Percentiles rank a stretch among this genome's conserved stretches.
These are phyloP conservation scores for Sebastes variabilis DNA, from an alignment of 2,797 vertebrate genomes.

Conservation along the genomic window DNA sequence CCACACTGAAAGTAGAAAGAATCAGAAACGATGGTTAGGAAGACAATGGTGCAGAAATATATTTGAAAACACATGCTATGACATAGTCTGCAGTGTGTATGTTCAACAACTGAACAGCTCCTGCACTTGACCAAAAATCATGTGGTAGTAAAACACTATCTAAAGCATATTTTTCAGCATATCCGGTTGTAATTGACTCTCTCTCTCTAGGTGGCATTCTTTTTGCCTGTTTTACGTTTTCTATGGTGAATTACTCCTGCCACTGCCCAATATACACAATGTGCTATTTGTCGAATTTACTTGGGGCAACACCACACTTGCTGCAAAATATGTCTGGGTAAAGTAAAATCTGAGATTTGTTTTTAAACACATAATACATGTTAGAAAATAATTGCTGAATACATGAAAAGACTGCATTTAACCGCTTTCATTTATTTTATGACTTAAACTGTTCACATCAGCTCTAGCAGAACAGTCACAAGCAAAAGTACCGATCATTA, in stretches of 20 bases:
- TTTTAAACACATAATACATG: too few species aligned
- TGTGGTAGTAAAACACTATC: neutral
- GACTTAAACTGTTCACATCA: neutral
- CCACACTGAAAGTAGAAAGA: slow-evolving; percentile 9
- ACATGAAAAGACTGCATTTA: too few species aligned
- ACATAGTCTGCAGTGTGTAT: neutral
- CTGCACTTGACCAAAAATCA: neutral
- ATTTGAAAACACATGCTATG: neutral
- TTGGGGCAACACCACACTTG: neutral
- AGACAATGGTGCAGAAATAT: neutral
- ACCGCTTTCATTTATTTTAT: neutral
- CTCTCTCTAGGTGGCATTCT: too few species aligned
- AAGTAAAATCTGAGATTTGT: too few species aligned
- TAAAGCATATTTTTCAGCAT: neutral
- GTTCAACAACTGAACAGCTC: neutral
- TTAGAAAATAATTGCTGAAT: too few species aligned
- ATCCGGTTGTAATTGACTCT: neutral
- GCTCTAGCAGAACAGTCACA: neutral
- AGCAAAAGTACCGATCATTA: neutral
- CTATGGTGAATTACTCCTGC: neutral
- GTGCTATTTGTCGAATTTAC: neutral
- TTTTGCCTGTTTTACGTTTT: neutral
- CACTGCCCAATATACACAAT: neutral
- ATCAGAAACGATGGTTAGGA: neutral
- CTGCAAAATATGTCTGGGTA: neutral